phyloP scores from a whole-genome alignment of 1,140 invertebrate genomes.

The Conus ventricosus region DNA sequence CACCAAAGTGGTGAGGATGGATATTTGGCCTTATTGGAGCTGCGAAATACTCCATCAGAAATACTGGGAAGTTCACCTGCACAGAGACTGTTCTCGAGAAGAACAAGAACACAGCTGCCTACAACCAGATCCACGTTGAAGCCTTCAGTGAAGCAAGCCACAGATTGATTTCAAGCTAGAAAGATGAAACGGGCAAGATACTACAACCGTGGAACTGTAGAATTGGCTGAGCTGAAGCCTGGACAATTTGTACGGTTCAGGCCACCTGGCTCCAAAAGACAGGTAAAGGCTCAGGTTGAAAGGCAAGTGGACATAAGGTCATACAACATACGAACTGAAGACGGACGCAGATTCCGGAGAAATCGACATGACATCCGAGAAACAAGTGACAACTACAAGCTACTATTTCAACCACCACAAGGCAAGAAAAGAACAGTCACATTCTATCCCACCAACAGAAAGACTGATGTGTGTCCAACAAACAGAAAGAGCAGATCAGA shows the following conservation, averaged over 20 bases:
- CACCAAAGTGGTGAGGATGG: not conserved
- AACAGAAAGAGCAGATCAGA: not conserved
- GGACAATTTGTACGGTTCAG: not conserved
- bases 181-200: conserved; percentile 77
- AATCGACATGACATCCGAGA: too few species aligned
- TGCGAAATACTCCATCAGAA: conserved; percentile 13
- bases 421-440: not conserved
- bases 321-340: not conserved
- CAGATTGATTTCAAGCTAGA: conserved; percentile 70
- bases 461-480: not conserved
- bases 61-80: conserved; percentile 2
- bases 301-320: too few species aligned
- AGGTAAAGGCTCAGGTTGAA: not conserved
- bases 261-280: not conserved
- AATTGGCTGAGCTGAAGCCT: not conserved
- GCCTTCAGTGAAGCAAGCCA: conserved; percentile 69
- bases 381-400: too few species aligned
- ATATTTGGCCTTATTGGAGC: not conserved
- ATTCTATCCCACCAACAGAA: not conserved
- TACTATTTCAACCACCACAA: too few species aligned
- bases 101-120: not conserved
- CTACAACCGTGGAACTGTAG: not conserved
- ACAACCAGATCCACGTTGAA: not conserved
- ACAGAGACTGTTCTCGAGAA: conserved; percentile 6
- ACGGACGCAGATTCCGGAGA: not conserved